A percentile compares a stretch with the other conserved stretches of the same genome.
Conservation (phyloP, 2,797 vertebrate species). For the Morus bassanus region DNA sequence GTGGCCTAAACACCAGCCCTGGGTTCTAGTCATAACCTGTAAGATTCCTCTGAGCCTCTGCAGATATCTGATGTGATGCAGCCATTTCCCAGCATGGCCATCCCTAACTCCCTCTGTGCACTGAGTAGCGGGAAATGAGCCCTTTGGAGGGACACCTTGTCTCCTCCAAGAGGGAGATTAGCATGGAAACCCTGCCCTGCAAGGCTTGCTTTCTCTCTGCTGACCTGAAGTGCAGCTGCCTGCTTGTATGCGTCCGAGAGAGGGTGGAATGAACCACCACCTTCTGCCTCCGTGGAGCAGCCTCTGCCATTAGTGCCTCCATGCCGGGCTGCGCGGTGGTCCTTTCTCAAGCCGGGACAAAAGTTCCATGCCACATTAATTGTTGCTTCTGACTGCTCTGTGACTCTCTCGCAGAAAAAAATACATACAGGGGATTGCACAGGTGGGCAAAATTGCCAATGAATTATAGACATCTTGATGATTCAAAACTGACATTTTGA, state of each 20-base stretch:
- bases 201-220: neutral
- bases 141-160: neutral
- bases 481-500: neutral
- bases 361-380: neutral
- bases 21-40: neutral
- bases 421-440: neutral
- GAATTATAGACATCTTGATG: neutral
- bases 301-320: neutral
- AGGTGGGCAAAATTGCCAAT: neutral
- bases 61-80: neutral
- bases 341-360: neutral
- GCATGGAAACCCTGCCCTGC: neutral
- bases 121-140: neutral
- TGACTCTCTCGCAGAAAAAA: neutral
- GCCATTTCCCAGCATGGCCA: neutral
- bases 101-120: too few species aligned
- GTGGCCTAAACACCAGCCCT: neutral
- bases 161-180: neutral
- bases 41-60: neutral
- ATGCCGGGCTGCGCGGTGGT: neutral
- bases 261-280: neutral
- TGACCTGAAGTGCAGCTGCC: neutral
- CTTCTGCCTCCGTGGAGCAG: neutral
- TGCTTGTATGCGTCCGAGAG: accelerated
- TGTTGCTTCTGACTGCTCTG: neutral